Conservation (phyloP, 2,888 invertebrate species). For the Coleophora flavipennella region DNA sequence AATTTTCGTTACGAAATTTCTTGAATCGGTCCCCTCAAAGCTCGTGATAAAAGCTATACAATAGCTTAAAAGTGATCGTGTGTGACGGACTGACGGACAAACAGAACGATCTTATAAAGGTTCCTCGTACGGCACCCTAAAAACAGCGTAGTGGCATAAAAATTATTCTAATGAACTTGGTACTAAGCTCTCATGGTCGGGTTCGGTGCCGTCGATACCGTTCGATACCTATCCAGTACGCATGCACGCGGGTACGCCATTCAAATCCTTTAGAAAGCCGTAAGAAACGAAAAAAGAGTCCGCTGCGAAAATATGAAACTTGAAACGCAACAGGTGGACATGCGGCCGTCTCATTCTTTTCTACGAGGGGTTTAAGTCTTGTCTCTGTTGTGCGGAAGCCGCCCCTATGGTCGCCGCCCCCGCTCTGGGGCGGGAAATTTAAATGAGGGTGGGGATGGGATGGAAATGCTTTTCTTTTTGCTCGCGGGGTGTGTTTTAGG, state of each 20-base stretch:
- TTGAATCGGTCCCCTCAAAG: too few species aligned
- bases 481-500: slow-evolving; percentile 66
- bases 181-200: too few species aligned
- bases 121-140: too few species aligned
- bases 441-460: slow-evolving; percentile 65
- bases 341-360: slow-evolving; percentile 70
- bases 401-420: slow-evolving; percentile 67
- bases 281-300: slow-evolving; percentile 63
- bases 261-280: slow-evolving; percentile 53
- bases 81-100: too few species aligned
- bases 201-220: slow-evolving; percentile 37
- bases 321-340: slow-evolving; percentile 66
- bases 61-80: too few species aligned
- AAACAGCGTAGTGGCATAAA: too few species aligned
- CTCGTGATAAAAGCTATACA: too few species aligned
- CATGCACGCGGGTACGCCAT: slow-evolving; percentile 53
- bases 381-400: slow-evolving; percentile 65
- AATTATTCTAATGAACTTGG: too few species aligned
- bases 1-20: too few species aligned
- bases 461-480: slow-evolving; percentile 70
- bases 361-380: slow-evolving; percentile 57
- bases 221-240: slow-evolving; percentile 57
- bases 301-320: slow-evolving; percentile 62
- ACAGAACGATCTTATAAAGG: too few species aligned
- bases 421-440: slow-evolving; percentile 67